Percentiles rank a stretch among this genome's conserved stretches.
Conservation (phyloP, 2,797 vertebrate species). For the Mus minutoides region DNA sequence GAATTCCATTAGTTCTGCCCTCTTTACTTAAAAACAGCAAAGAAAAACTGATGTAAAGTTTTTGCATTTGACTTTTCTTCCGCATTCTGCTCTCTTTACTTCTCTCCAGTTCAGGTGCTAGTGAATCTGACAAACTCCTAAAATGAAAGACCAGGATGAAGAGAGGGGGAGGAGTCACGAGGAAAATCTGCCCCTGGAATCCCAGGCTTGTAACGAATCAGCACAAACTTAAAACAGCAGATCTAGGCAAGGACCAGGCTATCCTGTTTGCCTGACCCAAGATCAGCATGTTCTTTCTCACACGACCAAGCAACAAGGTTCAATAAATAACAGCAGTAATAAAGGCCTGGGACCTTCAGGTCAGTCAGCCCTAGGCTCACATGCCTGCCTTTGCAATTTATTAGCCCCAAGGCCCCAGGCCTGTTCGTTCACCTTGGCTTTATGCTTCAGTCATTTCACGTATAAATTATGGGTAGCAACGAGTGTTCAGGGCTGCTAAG, state of each 20-base stretch:
- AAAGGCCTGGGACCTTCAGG: not conserved
- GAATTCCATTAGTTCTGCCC: conserved; percentile 1
- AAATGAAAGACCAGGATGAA: not conserved
- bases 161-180: not conserved
- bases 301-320: not conserved
- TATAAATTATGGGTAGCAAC: conserved; percentile 32
- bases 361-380: not conserved
- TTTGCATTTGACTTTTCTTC: not conserved
- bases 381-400: conserved; percentile 34
- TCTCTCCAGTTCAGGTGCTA: not conserved
- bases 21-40: not conserved
- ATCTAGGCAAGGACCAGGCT: not conserved
- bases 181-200: not conserved
- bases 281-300: not conserved
- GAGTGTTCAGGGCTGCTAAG: not conserved
- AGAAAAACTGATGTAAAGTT: not conserved
- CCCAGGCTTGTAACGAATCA: not conserved
- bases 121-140: not conserved
- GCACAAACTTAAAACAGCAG: not conserved
- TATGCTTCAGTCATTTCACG: conserved; percentile 18
- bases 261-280: not conserved
- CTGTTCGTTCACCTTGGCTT: conserved; percentile 39
- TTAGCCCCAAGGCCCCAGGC: not conserved
- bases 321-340: not conserved
- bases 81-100: not conserved